phyloP scores from a whole-genome alignment of 1,140 invertebrate genomes.

The Nomia melanderi region DNA sequence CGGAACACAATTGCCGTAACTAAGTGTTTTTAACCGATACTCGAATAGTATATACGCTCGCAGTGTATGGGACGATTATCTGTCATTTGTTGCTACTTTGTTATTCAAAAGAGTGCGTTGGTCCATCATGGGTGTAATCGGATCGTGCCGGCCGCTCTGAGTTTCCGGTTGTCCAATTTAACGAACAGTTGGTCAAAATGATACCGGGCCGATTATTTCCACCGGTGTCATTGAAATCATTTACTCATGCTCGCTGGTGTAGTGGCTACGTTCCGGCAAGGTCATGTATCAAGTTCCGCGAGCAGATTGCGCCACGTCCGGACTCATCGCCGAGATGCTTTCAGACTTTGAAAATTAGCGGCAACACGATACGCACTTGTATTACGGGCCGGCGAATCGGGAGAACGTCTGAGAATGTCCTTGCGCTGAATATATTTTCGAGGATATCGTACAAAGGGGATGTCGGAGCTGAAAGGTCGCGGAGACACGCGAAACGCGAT shows the following conservation, averaged over 20 bases:
- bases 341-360: constrained; percentile 62
- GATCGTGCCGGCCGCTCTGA: constrained; percentile 34
- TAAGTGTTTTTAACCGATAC: too few relatives aligned
- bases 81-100: background rate
- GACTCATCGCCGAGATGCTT: constrained; percentile 50
- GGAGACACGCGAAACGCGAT: too few relatives aligned
- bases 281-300: constrained; percentile 69
- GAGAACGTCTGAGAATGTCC: constrained; percentile 22
- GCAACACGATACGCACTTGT: constrained; percentile 54
- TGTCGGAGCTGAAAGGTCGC: too few relatives aligned
- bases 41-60: too few relatives aligned
- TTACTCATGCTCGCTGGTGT: constrained; percentile 44
- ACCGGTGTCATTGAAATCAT: constrained; percentile 68
- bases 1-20: too few relatives aligned
- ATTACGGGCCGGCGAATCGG: constrained; percentile 33
- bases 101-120: constrained; percentile 6
- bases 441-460: constrained; percentile 21
- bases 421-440: constrained; percentile 33
- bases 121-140: constrained; percentile 34
- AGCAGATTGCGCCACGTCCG: constrained; percentile 61
- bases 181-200: constrained; percentile 37
- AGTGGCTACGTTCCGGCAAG: constrained; percentile 53
- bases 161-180: constrained; percentile 59
- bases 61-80: background rate
- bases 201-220: constrained; percentile 62